phyloP scores from a whole-genome alignment of 2,888 invertebrate species.

The Sphaerophoria rueppellii region DNA sequence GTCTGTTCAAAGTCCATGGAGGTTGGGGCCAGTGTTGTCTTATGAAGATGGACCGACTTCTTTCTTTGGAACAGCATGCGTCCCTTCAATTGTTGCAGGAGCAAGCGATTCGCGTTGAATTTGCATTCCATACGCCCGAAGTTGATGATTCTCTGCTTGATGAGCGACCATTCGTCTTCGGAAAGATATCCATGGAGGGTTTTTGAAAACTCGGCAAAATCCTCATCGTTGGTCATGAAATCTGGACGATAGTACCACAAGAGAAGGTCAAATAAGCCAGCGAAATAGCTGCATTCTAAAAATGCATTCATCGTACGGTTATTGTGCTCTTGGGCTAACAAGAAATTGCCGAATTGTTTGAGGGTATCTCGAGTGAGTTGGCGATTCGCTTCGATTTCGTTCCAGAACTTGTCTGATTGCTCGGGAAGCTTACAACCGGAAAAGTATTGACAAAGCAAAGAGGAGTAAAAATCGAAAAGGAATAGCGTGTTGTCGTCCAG shows the following conservation, averaged over 20 bases:
- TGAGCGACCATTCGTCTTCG: constrained; percentile 78
- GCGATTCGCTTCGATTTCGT: constrained; percentile 75
- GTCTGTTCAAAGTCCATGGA: constrained; percentile 73
- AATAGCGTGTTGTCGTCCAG: constrained; percentile 76
- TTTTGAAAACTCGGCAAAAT: constrained; percentile 40
- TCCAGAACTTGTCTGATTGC: constrained; percentile 78
- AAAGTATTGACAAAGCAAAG: constrained; percentile 79
- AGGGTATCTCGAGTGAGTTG: constrained; percentile 76
- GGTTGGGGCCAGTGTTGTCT: constrained; percentile 69
- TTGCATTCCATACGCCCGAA: constrained; percentile 80
- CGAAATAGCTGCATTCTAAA: constrained; percentile 78
- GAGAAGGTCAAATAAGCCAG: constrained; percentile 77
- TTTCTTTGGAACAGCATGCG: constrained; percentile 72
- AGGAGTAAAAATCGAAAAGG: constrained; percentile 78
- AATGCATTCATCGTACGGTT: constrained; percentile 80
- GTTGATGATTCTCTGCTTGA: constrained; percentile 80
- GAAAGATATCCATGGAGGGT: constrained; percentile 77
- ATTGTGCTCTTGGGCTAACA: constrained; percentile 79
- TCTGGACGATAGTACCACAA: constrained; percentile 79
- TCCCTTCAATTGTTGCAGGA: constrained; percentile 76
- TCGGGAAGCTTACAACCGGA: constrained; percentile 78
- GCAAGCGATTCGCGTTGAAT: constrained; percentile 77
- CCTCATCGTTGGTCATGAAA: constrained; percentile 72
- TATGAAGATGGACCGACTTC: constrained; percentile 68
- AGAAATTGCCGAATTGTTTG: constrained; percentile 77